A percentile compares a stretch with the other conserved stretches of the same genome.
These are phyloP conservation scores for Capreolus pygargus DNA, from an alignment of 2,113 vertebrate species.

Conservation along the genomic window DNA sequence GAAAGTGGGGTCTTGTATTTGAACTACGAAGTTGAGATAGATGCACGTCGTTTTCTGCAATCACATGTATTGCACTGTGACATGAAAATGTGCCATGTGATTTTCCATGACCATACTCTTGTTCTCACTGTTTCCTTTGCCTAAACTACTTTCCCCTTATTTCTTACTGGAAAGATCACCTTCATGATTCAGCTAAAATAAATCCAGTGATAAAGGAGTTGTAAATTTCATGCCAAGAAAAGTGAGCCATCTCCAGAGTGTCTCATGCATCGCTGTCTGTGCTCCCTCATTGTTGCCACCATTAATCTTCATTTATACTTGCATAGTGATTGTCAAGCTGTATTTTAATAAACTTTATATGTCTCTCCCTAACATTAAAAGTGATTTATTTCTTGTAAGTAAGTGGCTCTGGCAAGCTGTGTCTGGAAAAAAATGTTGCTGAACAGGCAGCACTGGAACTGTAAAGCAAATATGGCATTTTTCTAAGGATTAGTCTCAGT, in stretches of 20 bases:
- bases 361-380: not conserved
- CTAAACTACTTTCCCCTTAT: not conserved
- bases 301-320: slow-evolving; percentile 2
- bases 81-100: not conserved
- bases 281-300: not conserved
- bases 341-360: slow-evolving; percentile 22
- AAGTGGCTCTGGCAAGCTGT: not conserved
- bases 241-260: not conserved
- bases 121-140: not conserved
- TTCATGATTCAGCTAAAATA: not conserved
- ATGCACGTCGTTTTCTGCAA: not conserved
- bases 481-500: not conserved
- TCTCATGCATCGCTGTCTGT: not conserved
- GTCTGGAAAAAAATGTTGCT: slow-evolving; percentile 9
- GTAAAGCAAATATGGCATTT: not conserved
- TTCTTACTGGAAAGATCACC: not conserved
- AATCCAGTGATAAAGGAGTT: not conserved
- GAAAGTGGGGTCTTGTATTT: not conserved
- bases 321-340: not conserved
- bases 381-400: not conserved
- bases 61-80: not conserved
- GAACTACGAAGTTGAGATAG: not conserved
- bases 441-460: not conserved
- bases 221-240: not conserved
- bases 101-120: not conserved